Base-by-base conservation (phyloP, 2,888 invertebrate species). In the Pseudococcus viburni region DNA sequence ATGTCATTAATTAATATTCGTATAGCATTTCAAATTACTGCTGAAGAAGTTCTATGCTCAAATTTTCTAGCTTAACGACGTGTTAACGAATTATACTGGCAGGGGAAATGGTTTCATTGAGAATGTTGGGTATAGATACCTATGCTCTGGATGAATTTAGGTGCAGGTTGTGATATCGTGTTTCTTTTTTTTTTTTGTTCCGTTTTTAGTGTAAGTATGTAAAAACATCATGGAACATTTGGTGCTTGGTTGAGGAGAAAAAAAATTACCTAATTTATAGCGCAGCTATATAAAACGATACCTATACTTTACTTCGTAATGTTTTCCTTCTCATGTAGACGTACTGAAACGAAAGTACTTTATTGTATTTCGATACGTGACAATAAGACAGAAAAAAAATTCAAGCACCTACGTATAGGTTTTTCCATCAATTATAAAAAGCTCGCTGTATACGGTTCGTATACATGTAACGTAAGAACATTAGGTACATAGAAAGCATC, bases 41-140 rank as follows among this genome's bases (percentile, higher is more conserved):
- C 19, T n/a, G 59, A 59, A 59, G 59, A 59, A 59, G 19, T 59
- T 59, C 3, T 39, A 33, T 39, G 73, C 73, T 73, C 1, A 33
- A 73, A 73, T 73, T 73, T 73, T 73, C 73, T 73, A 39, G 73
- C 33, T 73, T 73, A 73, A 73, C 73, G 73, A 73, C n/a, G 73
- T 73, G 73, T 73, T 73, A 73, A 73, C 33, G 15, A 73, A 73
- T 73, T 33, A 33, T 33, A 73, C 17, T 15, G 4, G 39, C 73
- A 3, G 9, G 73, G 39, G 73, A 73, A 73, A 33, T 73, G 26
- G 15, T 73, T 33, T 73, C 73, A 17, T 73, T 7, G 59, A 19
- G 59, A 7, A 9, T 59, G 19, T 33, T 33, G 1, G 26, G 26
- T 33, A 33, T 33, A 3, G 26, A 33, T 2, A 33, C 26, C 26